Evolutionary conservation across 2,888 invertebrate genomes (phyloP), one percentile per base, ranked within the genome.

Genomic region (Argynnis bischoffii): DNA sequence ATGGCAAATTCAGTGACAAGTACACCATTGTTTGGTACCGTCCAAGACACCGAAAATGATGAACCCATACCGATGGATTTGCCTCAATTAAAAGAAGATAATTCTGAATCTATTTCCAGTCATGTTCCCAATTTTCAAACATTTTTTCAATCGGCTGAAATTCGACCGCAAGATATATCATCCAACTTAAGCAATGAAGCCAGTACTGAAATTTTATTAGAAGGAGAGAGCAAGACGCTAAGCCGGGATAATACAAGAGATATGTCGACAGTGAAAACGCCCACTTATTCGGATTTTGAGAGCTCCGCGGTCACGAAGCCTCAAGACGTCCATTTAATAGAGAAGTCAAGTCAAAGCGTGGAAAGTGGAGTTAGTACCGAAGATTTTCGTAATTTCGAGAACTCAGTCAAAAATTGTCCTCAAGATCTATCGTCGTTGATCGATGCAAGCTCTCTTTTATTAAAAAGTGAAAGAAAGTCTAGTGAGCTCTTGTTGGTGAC

Each of bases 1-100:
- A 86, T 91, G 83, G 81, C 77, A 13, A 84, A 82, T 1, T 84
- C 87, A 0, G 74, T 86, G n/a, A 90, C 90, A 0, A 92, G 92
- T 76, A 92, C 92, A 15, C 92, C 92, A 5, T 63, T 90, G 4
- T 72, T 76, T 0, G 83, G 81, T 15, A 59, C 73, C 0, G 64
- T 69, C 0, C 72, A 72, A 0, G 77, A 79, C 26, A 70, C 67
- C 1, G 80, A 82, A 1, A 73, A 77, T 46, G 73, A 73, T 1
- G 82, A 84, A 67, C 63, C 74, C 2, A 82, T 87, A 55, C 81
- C 85, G 0, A 79, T 87, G 75, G 73, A 71, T 15, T 69, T 90
- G 31, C 86, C 86, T 3, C 73, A 78, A 63, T 66, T 66, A 1
- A 74, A 64, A 55, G 66, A 66, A 0, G 81, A 78, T 16, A 80